A percentile compares a stretch with the other conserved stretches of the same genome.
These are phyloP conservation scores for Bergia puertoricense DNA, from an alignment of 92 coral and sea anemone species.

Conservation along the genomic window DNA sequence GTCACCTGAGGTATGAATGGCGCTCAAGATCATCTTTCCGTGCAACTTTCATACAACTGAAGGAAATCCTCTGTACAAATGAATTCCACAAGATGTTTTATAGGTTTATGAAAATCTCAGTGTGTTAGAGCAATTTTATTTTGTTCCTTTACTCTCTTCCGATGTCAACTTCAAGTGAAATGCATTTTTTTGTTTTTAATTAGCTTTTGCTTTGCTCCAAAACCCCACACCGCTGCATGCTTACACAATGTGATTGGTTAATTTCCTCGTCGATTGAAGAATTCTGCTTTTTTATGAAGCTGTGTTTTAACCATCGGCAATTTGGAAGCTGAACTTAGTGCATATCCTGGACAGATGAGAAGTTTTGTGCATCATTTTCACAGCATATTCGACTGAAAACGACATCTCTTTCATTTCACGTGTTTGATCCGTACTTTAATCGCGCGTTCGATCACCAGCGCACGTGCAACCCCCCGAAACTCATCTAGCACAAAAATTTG, in stretches of 20 bases:
- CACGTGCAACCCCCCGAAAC: neutral
- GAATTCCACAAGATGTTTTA: too few species aligned
- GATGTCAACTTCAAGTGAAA: neutral
- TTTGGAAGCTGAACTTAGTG: neutral
- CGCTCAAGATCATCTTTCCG: neutral
- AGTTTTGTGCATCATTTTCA: too few species aligned
- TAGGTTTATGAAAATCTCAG: too few species aligned
- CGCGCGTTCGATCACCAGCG: neutral
- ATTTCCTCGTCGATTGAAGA: neutral
- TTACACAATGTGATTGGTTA: neutral
- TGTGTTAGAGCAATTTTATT: too few species aligned
- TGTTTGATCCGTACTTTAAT: too few species aligned
- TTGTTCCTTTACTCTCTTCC: neutral
- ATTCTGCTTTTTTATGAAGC: too few species aligned
- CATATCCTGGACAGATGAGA: neutral
- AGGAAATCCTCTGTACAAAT: too few species aligned
- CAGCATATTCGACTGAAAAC: too few species aligned
- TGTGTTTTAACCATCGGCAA: neutral
- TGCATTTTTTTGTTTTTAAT: too few species aligned
- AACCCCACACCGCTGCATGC: neutral
- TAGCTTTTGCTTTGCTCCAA: neutral
- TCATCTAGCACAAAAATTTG: neutral
- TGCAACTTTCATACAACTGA: too few species aligned
- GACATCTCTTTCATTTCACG: too few species aligned
- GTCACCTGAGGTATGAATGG: slow-evolving; percentile 72